Evolutionary conservation across 2,113 vertebrate species (phyloP), one percentile per base, ranked within the genome.

Genomic region (Atractosteus spatula): DNA sequence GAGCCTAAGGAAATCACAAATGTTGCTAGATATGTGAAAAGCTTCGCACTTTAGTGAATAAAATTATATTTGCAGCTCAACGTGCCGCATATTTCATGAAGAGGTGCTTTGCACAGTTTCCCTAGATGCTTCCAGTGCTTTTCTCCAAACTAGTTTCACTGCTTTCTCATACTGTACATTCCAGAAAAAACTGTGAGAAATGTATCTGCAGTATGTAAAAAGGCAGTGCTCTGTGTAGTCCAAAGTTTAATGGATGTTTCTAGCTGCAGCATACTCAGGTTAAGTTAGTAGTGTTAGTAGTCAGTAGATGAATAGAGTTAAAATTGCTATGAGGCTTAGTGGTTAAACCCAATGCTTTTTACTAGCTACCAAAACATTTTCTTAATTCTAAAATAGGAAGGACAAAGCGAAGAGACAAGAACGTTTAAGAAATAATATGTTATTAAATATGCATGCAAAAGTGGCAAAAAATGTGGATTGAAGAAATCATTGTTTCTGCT

Each of bases 401-500:
- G 17, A 12, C 29, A 65, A 65, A 41, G 62, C 41, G 2, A 59
- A 43, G 12, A 66, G 62, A 42, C n/a, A 29, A 29, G 29, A 29
- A 29, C 29, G 51, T 68, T 51, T 13, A 63, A 56, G 69, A 62
- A 70, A 29, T 29, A 71, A 66, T 66, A 43, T 13, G 44, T 12
- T 69, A 71, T 75, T 75, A 81, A 79, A 82, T 82, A 83, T 61
- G 77, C 79, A 76, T 83, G 84, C 79, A 81, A 82, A 86, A 81
- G 80, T 62, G 79, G 78, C 76, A 72, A 77, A 81, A 84, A 84
- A 66, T 69, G 75, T 3, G 59, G 12, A 55, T 78, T 77, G 64
- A 84, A 73, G 83, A 84, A 87, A 84, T 83, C 76, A 78, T 85
- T 83, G 82, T 85, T 84, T 81, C 78, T 71, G 66, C 74, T 61